phyloP scores from a whole-genome alignment of 1,140 invertebrate species.

The Dendroctonus valens region DNA sequence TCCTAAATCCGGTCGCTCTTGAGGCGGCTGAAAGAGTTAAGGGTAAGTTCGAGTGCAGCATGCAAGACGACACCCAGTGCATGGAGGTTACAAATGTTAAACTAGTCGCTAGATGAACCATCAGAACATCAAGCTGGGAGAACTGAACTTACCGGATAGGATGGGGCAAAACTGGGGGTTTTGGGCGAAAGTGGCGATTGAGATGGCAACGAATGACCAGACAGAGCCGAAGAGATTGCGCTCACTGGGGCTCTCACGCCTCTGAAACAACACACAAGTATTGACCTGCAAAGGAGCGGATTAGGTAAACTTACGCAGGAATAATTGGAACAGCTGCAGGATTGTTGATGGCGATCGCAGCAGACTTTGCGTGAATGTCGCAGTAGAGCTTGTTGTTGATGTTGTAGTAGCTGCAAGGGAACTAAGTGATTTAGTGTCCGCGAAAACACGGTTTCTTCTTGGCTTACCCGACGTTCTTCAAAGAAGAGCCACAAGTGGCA shows the following conservation, averaged over 20 bases:
- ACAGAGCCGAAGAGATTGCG: conserved; percentile 64
- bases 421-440: background rate
- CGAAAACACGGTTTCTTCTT: background rate
- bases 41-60: conserved; percentile 19
- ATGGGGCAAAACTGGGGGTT: conserved; percentile 43
- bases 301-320: conserved; percentile 52
- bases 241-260: conserved; percentile 63
- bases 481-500: conserved; percentile 87
- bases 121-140: background rate
- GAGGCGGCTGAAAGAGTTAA: background rate
- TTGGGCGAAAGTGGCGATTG: conserved; percentile 57
- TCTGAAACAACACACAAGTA: conserved; percentile 1
- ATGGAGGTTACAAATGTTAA: background rate
- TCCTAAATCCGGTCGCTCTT: background rate
- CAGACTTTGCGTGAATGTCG: conserved; percentile 90
- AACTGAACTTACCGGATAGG: conserved; percentile 44
- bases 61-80: conserved; percentile 31
- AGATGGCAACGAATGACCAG: conserved; percentile 49
- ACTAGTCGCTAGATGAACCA: background rate
- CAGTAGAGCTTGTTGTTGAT: conserved; percentile 95
- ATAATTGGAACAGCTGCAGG: conserved; percentile 75
- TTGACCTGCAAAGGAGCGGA: background rate
- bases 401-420: conserved; percentile 72
- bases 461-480: conserved; percentile 86
- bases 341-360: conserved; percentile 73